These are phyloP conservation scores for Gopherus flavomarginatus DNA, from an alignment of 2,113 vertebrate genomes.

Conservation along the genomic window DNA sequence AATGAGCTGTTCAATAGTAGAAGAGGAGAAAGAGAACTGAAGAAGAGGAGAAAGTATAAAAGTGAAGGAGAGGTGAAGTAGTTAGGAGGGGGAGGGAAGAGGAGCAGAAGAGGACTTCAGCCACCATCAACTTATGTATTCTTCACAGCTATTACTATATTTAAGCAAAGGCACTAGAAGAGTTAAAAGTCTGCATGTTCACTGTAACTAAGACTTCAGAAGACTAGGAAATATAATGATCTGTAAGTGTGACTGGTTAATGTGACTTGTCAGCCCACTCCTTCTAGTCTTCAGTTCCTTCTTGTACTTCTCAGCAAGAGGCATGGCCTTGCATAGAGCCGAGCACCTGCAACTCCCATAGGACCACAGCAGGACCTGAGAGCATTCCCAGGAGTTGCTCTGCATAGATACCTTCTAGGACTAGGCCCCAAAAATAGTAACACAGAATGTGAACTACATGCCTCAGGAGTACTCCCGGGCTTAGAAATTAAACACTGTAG, in stretches of 20 bases:
- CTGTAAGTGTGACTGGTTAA: neutral
- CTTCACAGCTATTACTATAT: neutral
- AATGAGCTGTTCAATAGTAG: neutral
- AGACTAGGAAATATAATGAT: neutral
- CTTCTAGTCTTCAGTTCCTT: neutral
- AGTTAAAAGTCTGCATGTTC: neutral
- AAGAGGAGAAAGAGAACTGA: neutral
- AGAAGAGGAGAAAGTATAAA: neutral
- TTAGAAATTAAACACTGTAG: fast-evolving
- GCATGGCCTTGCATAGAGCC: neutral
- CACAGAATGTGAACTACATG: neutral
- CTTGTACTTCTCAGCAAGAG: neutral
- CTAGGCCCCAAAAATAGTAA: neutral
- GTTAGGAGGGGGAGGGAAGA: neutral
- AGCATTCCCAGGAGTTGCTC: neutral
- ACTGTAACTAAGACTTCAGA: neutral
- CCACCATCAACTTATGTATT: neutral
- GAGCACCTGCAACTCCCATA: neutral
- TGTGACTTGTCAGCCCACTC: neutral
- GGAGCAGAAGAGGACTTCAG: neutral
- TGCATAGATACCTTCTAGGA: neutral
- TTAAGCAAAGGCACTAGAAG: neutral
- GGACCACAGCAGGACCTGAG: neutral
- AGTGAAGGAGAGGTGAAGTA: neutral
- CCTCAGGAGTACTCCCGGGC: neutral